Evolutionary conservation across 2,113 vertebrate genomes (phyloP).

Genomic region (Ameiurus melas): DNA sequence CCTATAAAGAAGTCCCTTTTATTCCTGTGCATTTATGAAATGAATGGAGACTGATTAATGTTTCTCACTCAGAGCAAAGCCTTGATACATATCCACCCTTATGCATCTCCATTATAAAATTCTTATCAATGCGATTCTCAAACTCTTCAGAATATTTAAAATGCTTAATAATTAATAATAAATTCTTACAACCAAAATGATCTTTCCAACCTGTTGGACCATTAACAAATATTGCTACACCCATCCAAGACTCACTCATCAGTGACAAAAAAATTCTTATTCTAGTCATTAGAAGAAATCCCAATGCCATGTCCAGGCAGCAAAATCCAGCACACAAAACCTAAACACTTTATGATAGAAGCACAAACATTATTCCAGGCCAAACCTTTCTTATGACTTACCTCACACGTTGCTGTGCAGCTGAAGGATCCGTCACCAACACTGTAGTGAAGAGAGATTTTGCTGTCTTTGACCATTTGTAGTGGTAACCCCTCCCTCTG

Average conservation of each 20-base stretch:
- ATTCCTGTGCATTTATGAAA: neutral
- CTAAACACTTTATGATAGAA: neutral
- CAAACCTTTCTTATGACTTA: slow-evolving; percentile 50
- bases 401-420: slow-evolving; percentile 57
- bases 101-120: neutral
- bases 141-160: neutral
- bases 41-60: neutral
- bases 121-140: neutral
- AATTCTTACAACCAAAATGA: neutral
- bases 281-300: neutral
- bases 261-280: neutral
- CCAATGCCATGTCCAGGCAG: neutral
- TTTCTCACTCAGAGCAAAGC: neutral
- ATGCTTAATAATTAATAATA: neutral
- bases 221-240: neutral
- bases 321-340: neutral
- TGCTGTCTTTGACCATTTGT: slow-evolving; percentile 71
- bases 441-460: slow-evolving; percentile 56
- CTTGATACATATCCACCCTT: neutral
- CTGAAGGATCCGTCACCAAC: slow-evolving; percentile 40
- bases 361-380: neutral
- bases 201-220: neutral
- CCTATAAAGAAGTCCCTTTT: neutral
- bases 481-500: slow-evolving; percentile 68
- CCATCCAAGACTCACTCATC: neutral